A percentile compares a stretch with the other conserved stretches of the same genome.
phyloP scores from a whole-genome alignment of 2,113 vertebrate species.

The Sardina pilchardus region DNA sequence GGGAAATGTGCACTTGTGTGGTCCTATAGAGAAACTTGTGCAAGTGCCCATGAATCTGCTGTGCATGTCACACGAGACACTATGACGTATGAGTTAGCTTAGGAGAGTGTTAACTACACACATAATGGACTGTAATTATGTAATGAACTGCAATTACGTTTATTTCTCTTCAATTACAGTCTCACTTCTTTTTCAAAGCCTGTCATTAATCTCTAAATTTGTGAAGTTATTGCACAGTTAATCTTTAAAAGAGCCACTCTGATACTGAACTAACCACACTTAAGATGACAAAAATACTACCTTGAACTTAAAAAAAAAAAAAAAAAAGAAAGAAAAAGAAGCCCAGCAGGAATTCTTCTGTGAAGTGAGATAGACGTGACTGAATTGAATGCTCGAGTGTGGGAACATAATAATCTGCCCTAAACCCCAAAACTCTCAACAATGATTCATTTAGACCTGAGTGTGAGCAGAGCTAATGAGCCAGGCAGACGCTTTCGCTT shows the following conservation, averaged over 20 bases:
- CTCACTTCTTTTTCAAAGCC: background rate
- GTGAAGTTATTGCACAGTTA: background rate
- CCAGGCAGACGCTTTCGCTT: constrained; percentile 24
- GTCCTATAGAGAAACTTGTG: background rate
- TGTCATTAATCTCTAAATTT: background rate
- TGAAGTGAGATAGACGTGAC: background rate
- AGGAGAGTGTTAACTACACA: too few relatives aligned
- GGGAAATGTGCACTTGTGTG: background rate
- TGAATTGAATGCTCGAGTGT: background rate
- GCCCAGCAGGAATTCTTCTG: background rate
- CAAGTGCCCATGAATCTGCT: background rate
- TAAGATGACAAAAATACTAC: background rate
- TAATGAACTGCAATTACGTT: background rate
- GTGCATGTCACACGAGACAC: too few relatives aligned
- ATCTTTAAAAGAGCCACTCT: background rate
- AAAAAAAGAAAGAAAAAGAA: background rate
- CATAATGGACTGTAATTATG: background rate
- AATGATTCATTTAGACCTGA: background rate
- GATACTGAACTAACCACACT: background rate
- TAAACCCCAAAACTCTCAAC: background rate
- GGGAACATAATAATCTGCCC: background rate
- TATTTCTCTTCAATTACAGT: background rate
- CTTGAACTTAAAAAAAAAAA: background rate
- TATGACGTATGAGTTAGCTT: too few relatives aligned
- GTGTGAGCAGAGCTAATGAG: background rate